A percentile compares a stretch with the other conserved stretches of the same genome.
Conservation (phyloP, 2,797 vertebrate genomes). For the Ctenosaura bakeri region DNA sequence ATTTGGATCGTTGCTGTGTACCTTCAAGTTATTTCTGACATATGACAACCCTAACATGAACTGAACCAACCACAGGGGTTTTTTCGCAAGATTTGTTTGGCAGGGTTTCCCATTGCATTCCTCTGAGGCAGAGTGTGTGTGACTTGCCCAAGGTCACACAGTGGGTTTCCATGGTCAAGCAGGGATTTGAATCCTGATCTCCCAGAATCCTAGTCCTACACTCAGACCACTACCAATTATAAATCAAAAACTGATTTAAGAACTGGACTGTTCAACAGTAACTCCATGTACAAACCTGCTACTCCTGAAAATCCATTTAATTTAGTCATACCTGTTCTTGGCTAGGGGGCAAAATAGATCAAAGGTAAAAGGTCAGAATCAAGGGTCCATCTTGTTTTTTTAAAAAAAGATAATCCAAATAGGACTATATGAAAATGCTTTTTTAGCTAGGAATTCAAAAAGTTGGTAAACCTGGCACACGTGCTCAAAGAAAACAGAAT, state of each 20-base stretch:
- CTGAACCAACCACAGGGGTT: too few relatives aligned
- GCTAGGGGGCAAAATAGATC: background rate
- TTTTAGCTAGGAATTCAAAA: background rate
- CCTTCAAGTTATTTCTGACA: too few relatives aligned
- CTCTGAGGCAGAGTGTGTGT: too few relatives aligned
- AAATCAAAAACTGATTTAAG: background rate
- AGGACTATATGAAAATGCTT: background rate
- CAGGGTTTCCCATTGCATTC: too few relatives aligned
- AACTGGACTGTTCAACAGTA: background rate
- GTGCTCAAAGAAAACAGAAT: background rate
- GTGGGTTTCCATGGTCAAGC: too few relatives aligned
- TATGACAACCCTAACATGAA: too few relatives aligned
- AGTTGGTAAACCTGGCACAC: too few relatives aligned
- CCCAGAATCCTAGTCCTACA: too few relatives aligned
- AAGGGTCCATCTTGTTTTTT: background rate
- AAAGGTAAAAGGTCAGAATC: background rate
- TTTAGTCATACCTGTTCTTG: background rate
- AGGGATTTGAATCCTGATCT: too few relatives aligned
- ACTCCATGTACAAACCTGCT: background rate
- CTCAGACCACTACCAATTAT: background rate
- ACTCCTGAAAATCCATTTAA: background rate
- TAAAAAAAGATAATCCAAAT: background rate
- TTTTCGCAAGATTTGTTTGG: too few relatives aligned
- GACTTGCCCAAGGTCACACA: too few relatives aligned
- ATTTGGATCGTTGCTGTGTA: background rate